Evolutionary conservation across 2,888 invertebrate genomes (phyloP), one percentile per base, ranked within the genome.

Genomic region (Torymus texanus): DNA sequence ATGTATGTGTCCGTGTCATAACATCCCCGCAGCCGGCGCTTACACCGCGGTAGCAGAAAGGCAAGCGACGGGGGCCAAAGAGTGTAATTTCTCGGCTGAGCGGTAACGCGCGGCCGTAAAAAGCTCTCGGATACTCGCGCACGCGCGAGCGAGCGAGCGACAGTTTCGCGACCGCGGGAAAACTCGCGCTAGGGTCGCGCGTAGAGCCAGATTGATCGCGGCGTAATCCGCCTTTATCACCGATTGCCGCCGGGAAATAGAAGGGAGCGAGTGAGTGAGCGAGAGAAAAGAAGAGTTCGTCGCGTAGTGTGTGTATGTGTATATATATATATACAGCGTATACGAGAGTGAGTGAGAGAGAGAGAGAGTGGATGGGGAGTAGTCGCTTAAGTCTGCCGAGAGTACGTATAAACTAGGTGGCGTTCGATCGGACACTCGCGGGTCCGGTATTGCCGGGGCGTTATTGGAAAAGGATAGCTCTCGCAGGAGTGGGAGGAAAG

Each of bases 201-300:
- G 21, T 21, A n/a, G 18, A 14, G 71, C 14, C 10, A 55, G 77
- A 80, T 80, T 74, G 68, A 77, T 80, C 59, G 74, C 41, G 65
- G 12, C 50, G 72, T 80, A 71, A 79, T 72, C 79, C 68, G 29
- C 50, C 72, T 67, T 76, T 80, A 73, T 75, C 76, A 18, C 29
- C 71, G 71, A 75, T 75, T 68, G 66, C 75, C 16, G 66, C 3
- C 13, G 50, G 41, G 21, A 76, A 75, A 71, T 70, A 75, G 29
- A 59, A 71, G 67, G 4, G 10, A 5, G 41, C 16, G 2, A 11
- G 16, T 1, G n/a, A 16, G 58, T 2, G 58, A 59, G 18, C 11
- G 18, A 11, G 50, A 71, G 41, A 14, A 56, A 66, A 66, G 5
- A 21, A 51, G 21, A 67, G 21, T 24, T 24, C 11, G 24, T 41